These are phyloP conservation scores for Epizoanthus rinbou DNA, from an alignment of 92 coral and sea anemone genomes.

Conservation along the genomic window DNA sequence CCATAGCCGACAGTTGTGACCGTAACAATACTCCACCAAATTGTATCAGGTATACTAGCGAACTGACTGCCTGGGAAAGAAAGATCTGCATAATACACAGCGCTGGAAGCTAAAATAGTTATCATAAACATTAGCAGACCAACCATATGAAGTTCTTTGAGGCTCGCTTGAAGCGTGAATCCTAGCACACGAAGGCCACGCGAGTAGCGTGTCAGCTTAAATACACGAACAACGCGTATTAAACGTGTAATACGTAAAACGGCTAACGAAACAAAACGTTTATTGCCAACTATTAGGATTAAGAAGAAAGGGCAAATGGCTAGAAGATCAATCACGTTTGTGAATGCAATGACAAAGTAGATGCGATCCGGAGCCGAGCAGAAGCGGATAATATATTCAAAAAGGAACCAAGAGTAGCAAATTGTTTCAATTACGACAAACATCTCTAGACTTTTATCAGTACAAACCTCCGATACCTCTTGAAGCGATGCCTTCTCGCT, in stretches of 20 bases:
- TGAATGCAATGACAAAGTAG: constrained; percentile 74
- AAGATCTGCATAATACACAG: constrained; percentile 81
- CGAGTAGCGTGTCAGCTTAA: constrained; percentile 92
- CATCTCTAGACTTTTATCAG: constrained; percentile 48
- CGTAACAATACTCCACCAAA: constrained; percentile 96
- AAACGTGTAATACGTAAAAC: constrained; percentile 79
- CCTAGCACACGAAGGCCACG: constrained; percentile 92
- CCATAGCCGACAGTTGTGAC: constrained; percentile 95
- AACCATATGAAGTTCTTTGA: constrained; percentile 93
- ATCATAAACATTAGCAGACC: constrained; percentile 82
- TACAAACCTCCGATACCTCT: constrained; percentile 23
- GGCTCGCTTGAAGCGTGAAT: constrained; percentile 85
- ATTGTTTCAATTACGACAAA: constrained; percentile 71
- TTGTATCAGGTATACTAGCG: constrained; percentile 87
- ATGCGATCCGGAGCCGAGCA: constrained; percentile 81
- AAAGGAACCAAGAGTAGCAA: constrained; percentile 85
- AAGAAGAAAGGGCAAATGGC: constrained; percentile 90
- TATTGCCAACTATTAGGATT: constrained; percentile 71
- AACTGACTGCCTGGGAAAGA: constrained; percentile 64
- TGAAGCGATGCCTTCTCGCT: constrained; percentile 5
- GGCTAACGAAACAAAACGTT: constrained; percentile 67
- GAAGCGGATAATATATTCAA: constrained; percentile 87
- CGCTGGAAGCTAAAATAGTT: constrained; percentile 81
- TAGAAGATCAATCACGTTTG: constrained; percentile 85
- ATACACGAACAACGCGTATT: constrained; percentile 82